Conservation (phyloP, 2,113 vertebrate species). For the Aspiorhynchus laticeps region DNA sequence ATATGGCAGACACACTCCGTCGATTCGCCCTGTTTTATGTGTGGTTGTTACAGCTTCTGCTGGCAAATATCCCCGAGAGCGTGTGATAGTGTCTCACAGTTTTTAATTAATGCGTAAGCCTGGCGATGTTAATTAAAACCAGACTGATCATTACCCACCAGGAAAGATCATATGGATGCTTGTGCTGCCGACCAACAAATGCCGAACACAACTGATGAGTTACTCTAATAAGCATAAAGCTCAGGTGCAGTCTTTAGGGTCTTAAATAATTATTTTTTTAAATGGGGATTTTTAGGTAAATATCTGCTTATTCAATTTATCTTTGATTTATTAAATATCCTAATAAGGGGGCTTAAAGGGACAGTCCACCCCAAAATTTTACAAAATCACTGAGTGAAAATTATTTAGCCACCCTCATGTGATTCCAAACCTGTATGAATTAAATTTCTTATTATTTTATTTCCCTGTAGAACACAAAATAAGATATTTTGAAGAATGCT, state of each 20-base stretch:
- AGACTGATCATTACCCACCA: conserved; percentile 66
- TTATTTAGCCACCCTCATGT: background rate
- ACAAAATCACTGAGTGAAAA: too few relatives aligned
- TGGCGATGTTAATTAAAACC: conserved; percentile 75
- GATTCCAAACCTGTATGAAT: background rate
- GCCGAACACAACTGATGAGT: background rate
- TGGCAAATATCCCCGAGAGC: conserved; percentile 65
- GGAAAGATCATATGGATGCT: conserved; percentile 62
- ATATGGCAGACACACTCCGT: conserved; percentile 24
- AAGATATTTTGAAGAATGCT: too few relatives aligned
- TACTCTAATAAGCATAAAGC: background rate
- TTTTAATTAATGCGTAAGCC: conserved; percentile 77
- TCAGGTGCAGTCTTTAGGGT: background rate
- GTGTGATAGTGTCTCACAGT: conserved; percentile 63
- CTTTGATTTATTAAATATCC: background rate
- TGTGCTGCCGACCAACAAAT: background rate
- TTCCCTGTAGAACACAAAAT: too few relatives aligned
- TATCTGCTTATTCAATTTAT: background rate
- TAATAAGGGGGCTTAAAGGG: background rate
- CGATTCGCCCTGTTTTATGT: conserved; percentile 35
- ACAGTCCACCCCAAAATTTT: too few relatives aligned
- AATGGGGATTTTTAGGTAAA: background rate
- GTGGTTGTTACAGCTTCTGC: conserved; percentile 32
- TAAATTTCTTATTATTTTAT: too few relatives aligned
- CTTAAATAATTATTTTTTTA: background rate